A percentile compares a stretch with the other conserved stretches of the same genome.
phyloP scores from a whole-genome alignment of 2,797 vertebrate genomes.

The Falco naumanni region DNA sequence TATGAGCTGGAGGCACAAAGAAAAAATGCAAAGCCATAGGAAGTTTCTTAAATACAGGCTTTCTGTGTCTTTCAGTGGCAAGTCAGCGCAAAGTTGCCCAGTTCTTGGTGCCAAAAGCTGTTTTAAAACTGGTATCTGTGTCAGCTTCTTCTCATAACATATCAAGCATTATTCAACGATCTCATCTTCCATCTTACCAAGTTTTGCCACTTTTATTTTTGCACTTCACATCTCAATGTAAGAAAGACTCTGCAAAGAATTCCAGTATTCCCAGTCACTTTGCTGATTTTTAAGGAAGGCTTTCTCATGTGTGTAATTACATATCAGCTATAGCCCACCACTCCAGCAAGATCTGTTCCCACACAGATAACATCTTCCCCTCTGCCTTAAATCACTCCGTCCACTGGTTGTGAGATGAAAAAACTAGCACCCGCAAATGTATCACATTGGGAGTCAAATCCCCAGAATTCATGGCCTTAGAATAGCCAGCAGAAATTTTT shows the following conservation, averaged over 20 bases:
- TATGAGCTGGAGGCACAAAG: slow-evolving; percentile 19
- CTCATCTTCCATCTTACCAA: background rate
- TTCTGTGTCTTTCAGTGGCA: slow-evolving; percentile 54
- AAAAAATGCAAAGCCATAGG: slow-evolving; percentile 51
- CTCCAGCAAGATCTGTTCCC: background rate
- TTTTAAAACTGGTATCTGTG: slow-evolving; percentile 35
- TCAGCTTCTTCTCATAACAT: background rate
- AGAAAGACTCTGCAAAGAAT: background rate
- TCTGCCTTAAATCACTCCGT: background rate
- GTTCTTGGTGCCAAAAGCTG: background rate
- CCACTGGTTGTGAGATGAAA: background rate
- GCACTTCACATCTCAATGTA: background rate
- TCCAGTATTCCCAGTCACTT: background rate
- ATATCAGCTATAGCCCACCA: background rate
- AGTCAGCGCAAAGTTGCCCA: slow-evolving; percentile 33
- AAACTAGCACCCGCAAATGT: background rate
- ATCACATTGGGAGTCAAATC: accelerated
- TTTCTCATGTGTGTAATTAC: background rate
- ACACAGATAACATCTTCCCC: background rate
- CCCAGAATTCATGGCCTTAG: background rate
- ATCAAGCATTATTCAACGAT: slow-evolving; percentile 13
- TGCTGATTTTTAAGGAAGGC: background rate
- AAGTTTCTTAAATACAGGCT: slow-evolving; percentile 58
- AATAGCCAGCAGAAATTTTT: background rate
- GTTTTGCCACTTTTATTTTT: slow-evolving; percentile 14